Conservation (phyloP, 2,797 vertebrate species). For the Tarsius wallacei region DNA sequence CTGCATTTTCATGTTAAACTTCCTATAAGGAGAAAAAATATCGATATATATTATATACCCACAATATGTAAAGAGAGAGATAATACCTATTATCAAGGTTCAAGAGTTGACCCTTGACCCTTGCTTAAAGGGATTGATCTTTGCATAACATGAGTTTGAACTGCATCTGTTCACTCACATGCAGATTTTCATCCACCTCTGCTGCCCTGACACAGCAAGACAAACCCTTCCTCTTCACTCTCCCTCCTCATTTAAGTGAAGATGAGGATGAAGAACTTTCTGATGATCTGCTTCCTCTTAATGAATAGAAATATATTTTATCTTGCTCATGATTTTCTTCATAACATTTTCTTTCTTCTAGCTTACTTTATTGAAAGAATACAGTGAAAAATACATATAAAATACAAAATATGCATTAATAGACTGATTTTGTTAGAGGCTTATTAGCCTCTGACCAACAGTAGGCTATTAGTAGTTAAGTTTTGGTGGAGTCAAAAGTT, state of each 20-base stretch:
- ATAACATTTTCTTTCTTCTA: not conserved
- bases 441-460: not conserved
- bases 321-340: not conserved
- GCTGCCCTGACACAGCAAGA: not conserved
- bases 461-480: not conserved
- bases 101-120: too few relatives aligned
- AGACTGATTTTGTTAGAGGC: not conserved
- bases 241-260: not conserved
- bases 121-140: not conserved
- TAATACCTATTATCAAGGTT: too few relatives aligned
- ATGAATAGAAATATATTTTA: not conserved
- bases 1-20: not conserved
- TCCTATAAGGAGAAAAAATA: not conserved
- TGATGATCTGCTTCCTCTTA: not conserved
- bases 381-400: not conserved
- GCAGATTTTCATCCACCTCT: not conserved
- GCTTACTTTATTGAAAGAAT: not conserved
- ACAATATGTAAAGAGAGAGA: not conserved
- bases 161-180: too few relatives aligned
- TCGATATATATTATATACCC: not conserved
- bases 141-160: not conserved
- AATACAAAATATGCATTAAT: not conserved
- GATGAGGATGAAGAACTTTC: not conserved
- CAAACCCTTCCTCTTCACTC: not conserved
- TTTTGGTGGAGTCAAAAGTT: not conserved